Evolutionary conservation across 2,797 vertebrate genomes (phyloP).

Genomic region (Adrianichthys oophorus): DNA sequence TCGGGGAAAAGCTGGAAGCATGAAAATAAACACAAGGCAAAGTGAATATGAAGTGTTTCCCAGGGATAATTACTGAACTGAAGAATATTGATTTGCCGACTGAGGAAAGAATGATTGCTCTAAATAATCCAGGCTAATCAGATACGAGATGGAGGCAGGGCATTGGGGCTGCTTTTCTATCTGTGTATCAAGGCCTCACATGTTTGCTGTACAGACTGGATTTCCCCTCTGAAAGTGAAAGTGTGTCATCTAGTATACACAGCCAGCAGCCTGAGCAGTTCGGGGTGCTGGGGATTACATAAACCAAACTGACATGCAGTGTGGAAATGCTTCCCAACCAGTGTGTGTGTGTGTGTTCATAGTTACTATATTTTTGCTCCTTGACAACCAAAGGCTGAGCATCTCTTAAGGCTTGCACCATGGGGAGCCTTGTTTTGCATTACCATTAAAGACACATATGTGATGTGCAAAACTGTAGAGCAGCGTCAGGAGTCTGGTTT

Average conservation of each 20-base stretch:
- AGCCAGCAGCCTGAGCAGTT: constrained; percentile 63
- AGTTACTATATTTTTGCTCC: constrained; percentile 43
- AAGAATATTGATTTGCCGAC: constrained; percentile 20
- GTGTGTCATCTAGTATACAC: constrained; percentile 74
- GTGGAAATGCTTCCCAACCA: constrained; percentile 48
- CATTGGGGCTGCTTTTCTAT: constrained; percentile 33
- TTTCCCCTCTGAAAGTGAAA: constrained; percentile 67
- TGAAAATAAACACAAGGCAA: no score
- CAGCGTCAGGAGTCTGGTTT: constrained; percentile 25
- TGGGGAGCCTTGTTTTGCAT: constrained; percentile 65
- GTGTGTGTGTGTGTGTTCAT: constrained; percentile 37
- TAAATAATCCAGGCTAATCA: constrained; percentile 18
- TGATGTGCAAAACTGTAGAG: constrained; percentile 28
- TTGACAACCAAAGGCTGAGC: constrained; percentile 64
- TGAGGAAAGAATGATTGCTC: constrained; percentile 7
- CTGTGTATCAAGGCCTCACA: constrained; percentile 65
- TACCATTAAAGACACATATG: constrained; percentile 67
- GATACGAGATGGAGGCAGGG: constrained; percentile 14
- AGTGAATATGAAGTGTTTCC: background rate
- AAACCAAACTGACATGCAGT: constrained; percentile 62
- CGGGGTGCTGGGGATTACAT: constrained; percentile 71
- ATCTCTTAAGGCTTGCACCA: constrained; percentile 59
- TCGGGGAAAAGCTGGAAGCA: no score
- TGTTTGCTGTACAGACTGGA: constrained; percentile 62
- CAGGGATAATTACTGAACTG: constrained; percentile 2